A percentile compares a stretch with the other conserved stretches of the same genome.
phyloP scores from a whole-genome alignment of 2,888 invertebrate species.

The Cheilosia soror region DNA sequence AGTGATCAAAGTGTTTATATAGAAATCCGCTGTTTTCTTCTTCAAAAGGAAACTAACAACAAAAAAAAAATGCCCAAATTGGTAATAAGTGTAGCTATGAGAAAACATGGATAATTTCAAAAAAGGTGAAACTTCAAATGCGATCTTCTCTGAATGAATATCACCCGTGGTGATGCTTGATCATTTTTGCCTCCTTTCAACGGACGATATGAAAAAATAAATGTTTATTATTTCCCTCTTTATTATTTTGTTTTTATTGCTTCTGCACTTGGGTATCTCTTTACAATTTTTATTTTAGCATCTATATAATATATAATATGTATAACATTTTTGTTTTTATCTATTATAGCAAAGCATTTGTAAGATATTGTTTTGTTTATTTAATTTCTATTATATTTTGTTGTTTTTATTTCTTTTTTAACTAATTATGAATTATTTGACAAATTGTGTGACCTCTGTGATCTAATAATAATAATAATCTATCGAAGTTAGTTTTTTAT shows the following conservation, averaged over 20 bases:
- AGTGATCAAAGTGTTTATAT: conserved; percentile 32
- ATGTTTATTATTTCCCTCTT: conserved; percentile 35
- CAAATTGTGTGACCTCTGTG: conserved; percentile 57
- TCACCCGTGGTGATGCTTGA: conserved; percentile 25
- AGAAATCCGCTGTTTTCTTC: conserved; percentile 33
- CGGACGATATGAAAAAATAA: conserved; percentile 65
- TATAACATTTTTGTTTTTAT: conserved; percentile 59
- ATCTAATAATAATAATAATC: conserved; percentile 25
- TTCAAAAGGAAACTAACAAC: conserved; percentile 14
- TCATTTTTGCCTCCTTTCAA: conserved; percentile 30
- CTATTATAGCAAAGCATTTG: conserved; percentile 61
- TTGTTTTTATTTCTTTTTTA: conserved; percentile 10
- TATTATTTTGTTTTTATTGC: conserved; percentile 45
- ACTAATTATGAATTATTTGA: conserved; percentile 43
- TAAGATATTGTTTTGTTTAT: conserved; percentile 14
- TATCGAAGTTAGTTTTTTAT: conserved; percentile 15
- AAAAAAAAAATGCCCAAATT: conserved; percentile 49
- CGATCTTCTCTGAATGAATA: conserved; percentile 36
- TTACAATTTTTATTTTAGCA: conserved; percentile 43
- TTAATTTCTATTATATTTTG: not conserved
- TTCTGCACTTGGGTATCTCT: conserved; percentile 57
- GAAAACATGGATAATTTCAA: conserved; percentile 24
- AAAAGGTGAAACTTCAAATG: conserved; percentile 13
- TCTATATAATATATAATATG: conserved; percentile 49
- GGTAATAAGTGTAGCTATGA: conserved; percentile 45